Base-by-base conservation (phyloP, 2,888 invertebrate species). In the Epiblema foenella region DNA sequence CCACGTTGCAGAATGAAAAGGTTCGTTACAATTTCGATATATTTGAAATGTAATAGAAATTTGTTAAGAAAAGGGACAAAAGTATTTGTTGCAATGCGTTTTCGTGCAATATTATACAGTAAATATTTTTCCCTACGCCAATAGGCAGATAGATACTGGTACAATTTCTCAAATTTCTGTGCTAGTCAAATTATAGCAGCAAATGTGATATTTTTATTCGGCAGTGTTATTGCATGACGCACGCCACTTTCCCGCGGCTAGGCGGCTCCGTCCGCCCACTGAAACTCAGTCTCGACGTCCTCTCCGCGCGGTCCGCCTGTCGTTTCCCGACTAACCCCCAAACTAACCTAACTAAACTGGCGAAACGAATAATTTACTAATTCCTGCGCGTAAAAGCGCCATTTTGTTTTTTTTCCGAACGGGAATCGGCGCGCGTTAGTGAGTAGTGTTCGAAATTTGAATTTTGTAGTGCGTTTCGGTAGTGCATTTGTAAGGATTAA, bases 261-360 rank as follows among this genome's bases (percentile, higher is more conserved):
- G 90, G 89, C 89, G 89, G 89, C 79, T 60, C 29, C 60, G 60
- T 81, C 90, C 91, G 91, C 92, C 91, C 89, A 91, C 91, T 88
- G 90, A 90, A 89, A 86, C 84, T 84, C 86, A 93, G 93, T 93
- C 93, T 91, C 91, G 90, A 81, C 89, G 93, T 93, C 93, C 91
- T 87, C 94, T 94, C 94, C 94, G 94, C 89, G 93, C 94, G 93
- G 94, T 93, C 89, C 89, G 91, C 93, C 93, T 85, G 93, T 88
- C 88, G 85, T 87, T 89, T 86, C 86, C 89, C 87, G 81, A 81
- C 77, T 78, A 80, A 81, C 78, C 79, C 79, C 73, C 71, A 78
- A 74, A 79, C 72, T 76, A 57, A 72, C 46, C 51, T 59, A 51
- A 72, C 58, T 68, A 59, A 77, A 76, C 75, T 75, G 75, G 69